Percentiles rank a stretch among this genome's conserved stretches.
Conservation (phyloP, 2,113 vertebrate genomes). For the Melanocharis versteri region DNA sequence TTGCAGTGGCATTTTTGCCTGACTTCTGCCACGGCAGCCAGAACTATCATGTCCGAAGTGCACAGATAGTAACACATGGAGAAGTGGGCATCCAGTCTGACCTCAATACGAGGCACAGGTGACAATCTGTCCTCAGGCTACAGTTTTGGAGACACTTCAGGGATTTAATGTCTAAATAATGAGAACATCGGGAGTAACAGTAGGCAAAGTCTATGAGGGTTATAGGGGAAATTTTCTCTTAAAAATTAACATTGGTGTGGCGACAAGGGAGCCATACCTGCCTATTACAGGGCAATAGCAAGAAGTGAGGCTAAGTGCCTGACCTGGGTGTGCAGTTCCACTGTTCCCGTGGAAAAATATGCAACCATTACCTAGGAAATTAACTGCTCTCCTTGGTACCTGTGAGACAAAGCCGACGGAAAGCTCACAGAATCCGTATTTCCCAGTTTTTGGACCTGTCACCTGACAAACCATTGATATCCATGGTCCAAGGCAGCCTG, state of each 20-base stretch:
- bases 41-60: accelerated
- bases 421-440: background rate
- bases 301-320: background rate
- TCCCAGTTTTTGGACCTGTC: background rate
- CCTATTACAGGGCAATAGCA: background rate
- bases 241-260: background rate
- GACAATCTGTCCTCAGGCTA: background rate
- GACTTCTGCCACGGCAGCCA: background rate
- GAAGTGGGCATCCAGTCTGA: background rate
- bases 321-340: background rate
- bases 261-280: background rate
- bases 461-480: background rate
- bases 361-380: background rate
- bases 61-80: too few relatives aligned
- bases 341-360: background rate
- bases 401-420: background rate
- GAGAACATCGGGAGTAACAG: background rate
- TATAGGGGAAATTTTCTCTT: background rate
- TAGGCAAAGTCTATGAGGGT: accelerated
- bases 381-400: background rate
- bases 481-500: background rate
- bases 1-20: background rate
- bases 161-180: background rate
- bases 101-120: background rate
- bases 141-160: background rate